Evolutionary conservation across 2,888 invertebrate species (phyloP), one percentile per base, ranked within the genome.

Genomic region (Zhengitettix transpicula): DNA sequence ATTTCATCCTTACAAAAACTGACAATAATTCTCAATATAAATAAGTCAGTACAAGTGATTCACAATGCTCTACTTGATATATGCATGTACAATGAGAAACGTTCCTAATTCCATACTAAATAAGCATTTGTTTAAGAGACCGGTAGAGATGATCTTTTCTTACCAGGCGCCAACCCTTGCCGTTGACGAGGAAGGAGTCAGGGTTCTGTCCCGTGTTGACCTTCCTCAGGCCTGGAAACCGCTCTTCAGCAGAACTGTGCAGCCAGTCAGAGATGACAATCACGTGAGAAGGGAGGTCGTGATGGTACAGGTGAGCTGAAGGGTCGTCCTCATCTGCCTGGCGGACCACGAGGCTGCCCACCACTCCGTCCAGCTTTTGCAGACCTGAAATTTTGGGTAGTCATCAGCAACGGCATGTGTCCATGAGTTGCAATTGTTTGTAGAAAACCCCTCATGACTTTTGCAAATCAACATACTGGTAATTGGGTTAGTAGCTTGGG

Each of bases 181-280:
- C 64, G n/a, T 65, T 63, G 41, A 65, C 56, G 1, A 65, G 58
- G 10, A 71, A 58, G 1, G 68, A 66, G 58, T 68, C 67, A 0
- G 72, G 70, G 54, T 57, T 60, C 47, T 68, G 67, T 40, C 68
- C 67, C 9, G 16, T 44, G 1, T 66, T 52, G 16, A 60, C 57
- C 11, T 58, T 64, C 1, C 62, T 60, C 7, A 69, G 62, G 0
- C 72, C 72, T 1, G 71, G 71, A 28, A 64, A 62, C 60, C 66
- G 65, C 58, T 69, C 67, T 58, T 69, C 70, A 8, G 68, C 58
- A 11, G 56, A 41, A 1, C 60, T 55, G 55, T 66, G 65, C 41
- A 74, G 61, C 76, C 76, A 77, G 64, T 77, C 76, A 52, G 70
- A 70, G 52, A 76, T 65, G 16, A 74, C 62, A 1, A 76, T 67